Evolutionary conservation across 2,888 invertebrate species (phyloP), one percentile per base, ranked within the genome.

Genomic region (Mesorhabditis sp.): DNA sequence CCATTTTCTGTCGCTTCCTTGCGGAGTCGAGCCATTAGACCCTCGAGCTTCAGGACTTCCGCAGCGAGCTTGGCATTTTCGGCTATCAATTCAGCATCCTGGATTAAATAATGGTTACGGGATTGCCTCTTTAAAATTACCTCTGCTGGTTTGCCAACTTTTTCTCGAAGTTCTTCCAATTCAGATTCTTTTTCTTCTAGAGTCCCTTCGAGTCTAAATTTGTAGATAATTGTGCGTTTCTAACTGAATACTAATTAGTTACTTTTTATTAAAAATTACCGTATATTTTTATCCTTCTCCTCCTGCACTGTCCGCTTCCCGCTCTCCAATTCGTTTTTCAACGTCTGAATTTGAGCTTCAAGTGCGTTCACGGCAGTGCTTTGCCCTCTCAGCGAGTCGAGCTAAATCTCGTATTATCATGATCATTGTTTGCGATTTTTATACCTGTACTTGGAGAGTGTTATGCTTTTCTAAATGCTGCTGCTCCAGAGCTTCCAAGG

Each of bases 141-240:
- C 62, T 72, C 72, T 44, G 71, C 71, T 41, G 65, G 72, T 15
- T 67, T 67, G 45, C 28, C 43, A 41, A 72, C 61, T 13, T 67
- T 63, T 42, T 72, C 58, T 4, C 72, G 72, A 67, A 72, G 70
- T 13, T 67, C 62, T 41, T 63, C 41, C 15, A 72, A 61, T 67
- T 72, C 70, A n/a, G 68, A 43, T 5, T 70, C 70, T 44, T 72
- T 72, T 72, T 66, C 65, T 41, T 50, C 58, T 13, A 50, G 7
- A 13, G 7, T n/a, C 10, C 10, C 58, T 50, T 50, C 58, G n/a
- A 50, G 58, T 10, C 58, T 50, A 50, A 50, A 50, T 13, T 50
- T 2, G 2, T 10, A n/a, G 58, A 50, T 13, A 50, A 50, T 50
- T 50, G 58, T 28, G 28, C 28, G 28, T 28, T 28, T 28, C 28